Conservation (phyloP, 2,888 invertebrate genomes). For the Margaritifera margaritifera region DNA sequence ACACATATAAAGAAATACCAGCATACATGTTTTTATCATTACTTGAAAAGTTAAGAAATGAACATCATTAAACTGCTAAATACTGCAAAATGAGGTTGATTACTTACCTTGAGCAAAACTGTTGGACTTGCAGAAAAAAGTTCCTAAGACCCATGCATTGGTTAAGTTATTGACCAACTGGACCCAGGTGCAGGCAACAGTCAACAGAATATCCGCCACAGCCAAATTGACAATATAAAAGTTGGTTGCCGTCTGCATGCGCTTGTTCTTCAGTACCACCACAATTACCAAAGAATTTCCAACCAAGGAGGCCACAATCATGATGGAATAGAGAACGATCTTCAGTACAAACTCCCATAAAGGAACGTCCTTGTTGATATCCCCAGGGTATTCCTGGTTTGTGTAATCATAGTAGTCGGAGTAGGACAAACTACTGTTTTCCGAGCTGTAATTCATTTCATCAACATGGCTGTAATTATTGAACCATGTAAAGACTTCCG, state of each 20-base stretch:
- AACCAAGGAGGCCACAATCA: slow-evolving; percentile 54
- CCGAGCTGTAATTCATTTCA: too few species aligned
- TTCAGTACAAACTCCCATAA: slow-evolving; percentile 58
- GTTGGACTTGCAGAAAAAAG: slow-evolving; percentile 84
- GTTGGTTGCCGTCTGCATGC: slow-evolving; percentile 69
- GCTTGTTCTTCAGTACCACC: slow-evolving; percentile 56
- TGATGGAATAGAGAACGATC: slow-evolving; percentile 48
- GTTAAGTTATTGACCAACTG: slow-evolving; percentile 84
- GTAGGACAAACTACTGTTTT: too few species aligned
- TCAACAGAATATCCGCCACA: slow-evolving; percentile 66
- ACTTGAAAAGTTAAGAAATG: too few species aligned
- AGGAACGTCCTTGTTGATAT: slow-evolving; percentile 39
- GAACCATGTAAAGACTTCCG: too few species aligned
- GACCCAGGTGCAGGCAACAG: slow-evolving; percentile 82
- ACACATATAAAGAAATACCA: too few species aligned
- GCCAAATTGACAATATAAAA: slow-evolving; percentile 70
- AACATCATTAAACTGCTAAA: too few species aligned
- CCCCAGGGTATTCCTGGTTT: slow-evolving; percentile 32
- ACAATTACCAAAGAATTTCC: slow-evolving; percentile 60
- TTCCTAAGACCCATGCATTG: slow-evolving; percentile 84
- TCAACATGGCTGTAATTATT: too few species aligned
- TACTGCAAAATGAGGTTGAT: background rate
- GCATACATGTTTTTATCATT: too few species aligned
- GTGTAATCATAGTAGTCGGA: too few species aligned
- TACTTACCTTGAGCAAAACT: slow-evolving; percentile 83